phyloP scores from a whole-genome alignment of 2,888 invertebrate species.

The Imbricaverruca yamaguchii region DNA sequence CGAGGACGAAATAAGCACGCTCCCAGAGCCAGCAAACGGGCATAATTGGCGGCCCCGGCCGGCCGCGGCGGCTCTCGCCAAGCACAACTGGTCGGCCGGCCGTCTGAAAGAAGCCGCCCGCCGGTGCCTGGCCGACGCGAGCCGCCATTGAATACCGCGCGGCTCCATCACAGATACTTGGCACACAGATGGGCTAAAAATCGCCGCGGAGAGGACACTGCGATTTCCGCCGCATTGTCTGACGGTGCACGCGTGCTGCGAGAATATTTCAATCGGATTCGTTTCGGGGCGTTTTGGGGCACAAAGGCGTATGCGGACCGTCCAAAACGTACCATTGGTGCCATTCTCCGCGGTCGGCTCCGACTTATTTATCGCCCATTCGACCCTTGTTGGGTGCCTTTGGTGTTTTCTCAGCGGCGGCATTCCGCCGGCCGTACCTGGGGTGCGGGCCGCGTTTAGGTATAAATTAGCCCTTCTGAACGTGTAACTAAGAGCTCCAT shows the following conservation, averaged over 20 bases:
- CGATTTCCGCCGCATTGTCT: neutral
- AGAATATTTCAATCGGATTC: neutral
- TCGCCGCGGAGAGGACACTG: neutral
- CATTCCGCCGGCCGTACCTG: neutral
- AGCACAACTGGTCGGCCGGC: neutral
- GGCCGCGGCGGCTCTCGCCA: neutral
- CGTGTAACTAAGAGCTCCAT: constrained; percentile 20
- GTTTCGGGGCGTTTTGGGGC: constrained; percentile 10
- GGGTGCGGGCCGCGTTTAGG: constrained; percentile 15
- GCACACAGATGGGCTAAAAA: neutral
- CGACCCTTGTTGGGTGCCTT: neutral
- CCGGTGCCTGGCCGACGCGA: neutral
- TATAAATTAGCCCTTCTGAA: constrained; percentile 17
- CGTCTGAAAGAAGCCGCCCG: neutral
- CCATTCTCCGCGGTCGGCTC: neutral
- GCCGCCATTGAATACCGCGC: neutral
- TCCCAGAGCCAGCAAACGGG: neutral
- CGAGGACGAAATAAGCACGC: neutral
- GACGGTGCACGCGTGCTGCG: constrained; percentile 7
- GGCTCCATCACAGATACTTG: neutral
- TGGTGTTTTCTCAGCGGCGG: constrained; percentile 14
- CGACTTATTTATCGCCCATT: constrained; percentile 13
- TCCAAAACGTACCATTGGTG: neutral
- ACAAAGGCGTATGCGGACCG: neutral
- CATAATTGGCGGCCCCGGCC: constrained; percentile 1